Evolutionary conservation across 2,113 vertebrate species (phyloP), one percentile per base, ranked within the genome.

Genomic region (Microtus ochrogaster): DNA sequence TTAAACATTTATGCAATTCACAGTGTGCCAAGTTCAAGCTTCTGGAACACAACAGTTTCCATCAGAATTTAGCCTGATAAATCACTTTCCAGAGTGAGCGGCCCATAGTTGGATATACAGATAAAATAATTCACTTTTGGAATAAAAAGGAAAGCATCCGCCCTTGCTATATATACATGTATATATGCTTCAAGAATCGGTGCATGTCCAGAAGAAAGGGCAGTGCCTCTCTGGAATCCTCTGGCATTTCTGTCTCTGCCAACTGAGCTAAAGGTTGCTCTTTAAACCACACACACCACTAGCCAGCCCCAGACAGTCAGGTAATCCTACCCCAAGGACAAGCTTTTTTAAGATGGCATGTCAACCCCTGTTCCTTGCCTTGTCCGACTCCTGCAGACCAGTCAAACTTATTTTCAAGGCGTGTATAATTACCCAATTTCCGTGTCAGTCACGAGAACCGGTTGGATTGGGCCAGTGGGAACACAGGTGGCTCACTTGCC

Each of bases 281-380:
- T 93, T 95, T 90, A n/a, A 88, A 90, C 47, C 36, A 79, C 44
- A 55, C 79, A 92, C 81, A 85, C 66, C 85, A 79, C 92, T 36
- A 74, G 86, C 44, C 90, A 77, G 79, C 94, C n/a, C 95, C 65
- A 94, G 83, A 87, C 85, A 85, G 88, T 93, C 94, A 95, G 77
- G 96, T 96, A 97, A 97, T 92, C 94, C 95, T 96, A 96, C 89
- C 94, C 96, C 94, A 97, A 97, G 97, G 95, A 96, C 97, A 96
- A 94, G 87, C n/a, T 96, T 95, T 97, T 83, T 88, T 85, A 90
- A 97, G 96, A 95, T 74, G 96, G 39, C 66, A 39, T 52, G 76
- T 82, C 94, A 96, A 86, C 77, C 81, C 63, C 92, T 97, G 47
- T 90, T 93, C 74, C 89, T 95, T 92, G 92, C 79, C 72, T 66